phyloP scores from a whole-genome alignment of 2,113 vertebrate genomes.

The Hucho hucho region DNA sequence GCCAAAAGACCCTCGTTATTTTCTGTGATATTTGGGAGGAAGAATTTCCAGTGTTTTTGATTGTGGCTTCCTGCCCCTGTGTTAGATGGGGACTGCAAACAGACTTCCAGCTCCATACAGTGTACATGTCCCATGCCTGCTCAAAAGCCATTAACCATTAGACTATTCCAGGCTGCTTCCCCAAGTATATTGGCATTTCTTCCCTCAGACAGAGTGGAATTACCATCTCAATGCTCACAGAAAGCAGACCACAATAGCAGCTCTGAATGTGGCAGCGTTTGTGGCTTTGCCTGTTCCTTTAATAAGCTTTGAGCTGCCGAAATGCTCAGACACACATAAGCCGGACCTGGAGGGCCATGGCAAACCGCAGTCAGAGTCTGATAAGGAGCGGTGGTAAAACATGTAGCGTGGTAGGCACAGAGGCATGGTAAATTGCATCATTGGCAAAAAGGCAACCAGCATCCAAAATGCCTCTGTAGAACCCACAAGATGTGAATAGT shows the following conservation, averaged over 20 bases:
- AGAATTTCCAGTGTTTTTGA: conserved; percentile 34
- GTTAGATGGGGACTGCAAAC: conserved; percentile 57
- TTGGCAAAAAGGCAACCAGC: conserved; percentile 48
- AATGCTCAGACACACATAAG: conserved; percentile 32
- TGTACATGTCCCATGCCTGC: conserved; percentile 52
- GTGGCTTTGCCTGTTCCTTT: conserved; percentile 48
- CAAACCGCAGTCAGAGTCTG: conserved; percentile 39
- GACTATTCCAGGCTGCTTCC: conserved; percentile 35
- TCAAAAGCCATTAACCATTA: conserved; percentile 51
- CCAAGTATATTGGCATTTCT: conserved; percentile 44
- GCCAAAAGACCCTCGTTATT: conserved; percentile 17
- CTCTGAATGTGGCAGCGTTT: conserved; percentile 32
- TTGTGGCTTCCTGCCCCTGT: conserved; percentile 50
- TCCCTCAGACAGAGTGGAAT: conserved; percentile 55
- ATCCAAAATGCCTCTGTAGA: conserved; percentile 46
- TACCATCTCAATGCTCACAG: conserved; percentile 43
- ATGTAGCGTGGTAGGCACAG: conserved; percentile 11
- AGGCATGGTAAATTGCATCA: conserved; percentile 58
- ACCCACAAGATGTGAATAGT: conserved; percentile 23
- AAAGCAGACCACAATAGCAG: conserved; percentile 14
- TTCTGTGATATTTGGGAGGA: conserved; percentile 43
- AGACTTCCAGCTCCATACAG: conserved; percentile 45
- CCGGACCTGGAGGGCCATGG: conserved; percentile 34
- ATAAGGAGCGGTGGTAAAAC: conserved; percentile 44
- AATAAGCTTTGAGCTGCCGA: conserved; percentile 50